These are phyloP conservation scores for Julus scandinavius DNA, from an alignment of 2,888 invertebrate genomes.

Conservation along the genomic window DNA sequence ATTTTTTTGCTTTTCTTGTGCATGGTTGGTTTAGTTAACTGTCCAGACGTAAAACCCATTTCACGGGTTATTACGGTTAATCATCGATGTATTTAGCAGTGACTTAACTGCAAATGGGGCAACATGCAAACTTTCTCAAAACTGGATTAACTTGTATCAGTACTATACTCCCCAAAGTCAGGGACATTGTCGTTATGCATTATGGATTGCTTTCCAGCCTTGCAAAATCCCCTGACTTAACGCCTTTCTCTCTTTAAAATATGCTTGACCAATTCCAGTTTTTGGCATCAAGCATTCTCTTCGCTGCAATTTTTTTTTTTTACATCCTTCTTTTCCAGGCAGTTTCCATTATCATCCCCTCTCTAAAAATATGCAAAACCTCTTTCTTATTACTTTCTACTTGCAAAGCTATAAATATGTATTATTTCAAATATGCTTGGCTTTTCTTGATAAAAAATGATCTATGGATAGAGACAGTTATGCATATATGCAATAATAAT, in stretches of 20 bases:
- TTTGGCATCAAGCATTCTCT: neutral
- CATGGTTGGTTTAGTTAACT: no score
- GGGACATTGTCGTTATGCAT: neutral
- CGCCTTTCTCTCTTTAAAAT: neutral
- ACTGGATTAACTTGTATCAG: neutral
- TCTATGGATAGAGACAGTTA: constrained; percentile 35
- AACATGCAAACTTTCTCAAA: neutral
- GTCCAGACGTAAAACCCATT: no score
- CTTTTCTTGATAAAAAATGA: constrained; percentile 31
- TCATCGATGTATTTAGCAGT: no score
- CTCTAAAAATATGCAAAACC: constrained; percentile 39
- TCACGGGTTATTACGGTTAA: no score
- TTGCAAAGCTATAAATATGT: constrained; percentile 47
- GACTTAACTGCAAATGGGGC: no score
- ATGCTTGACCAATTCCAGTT: constrained; percentile 23
- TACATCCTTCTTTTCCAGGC: neutral
- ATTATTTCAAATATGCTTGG: constrained; percentile 45
- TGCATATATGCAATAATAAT: constrained; percentile 43
- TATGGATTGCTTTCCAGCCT: neutral
- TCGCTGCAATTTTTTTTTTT: neutral
- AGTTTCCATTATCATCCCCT: constrained; percentile 19
- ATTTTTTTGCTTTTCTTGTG: no score
- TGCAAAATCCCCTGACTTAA: neutral
- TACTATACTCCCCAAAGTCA: neutral
- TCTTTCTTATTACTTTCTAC: constrained; percentile 31